Base-by-base conservation (phyloP, 53 echinoderm and acorn worm species). In the Holothuria scabra region DNA sequence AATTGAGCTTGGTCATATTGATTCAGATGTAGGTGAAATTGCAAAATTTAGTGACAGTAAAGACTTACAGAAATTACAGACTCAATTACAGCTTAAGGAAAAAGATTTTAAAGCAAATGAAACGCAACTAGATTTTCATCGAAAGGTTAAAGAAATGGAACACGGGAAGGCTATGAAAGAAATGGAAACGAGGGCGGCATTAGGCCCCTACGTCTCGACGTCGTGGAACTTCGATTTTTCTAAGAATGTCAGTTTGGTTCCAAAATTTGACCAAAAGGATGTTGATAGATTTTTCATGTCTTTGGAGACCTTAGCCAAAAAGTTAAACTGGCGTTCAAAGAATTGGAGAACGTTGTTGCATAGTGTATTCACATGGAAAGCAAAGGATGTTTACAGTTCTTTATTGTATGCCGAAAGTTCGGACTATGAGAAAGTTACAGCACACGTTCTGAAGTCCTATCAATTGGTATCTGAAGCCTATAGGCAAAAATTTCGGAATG, bases 401-500 rank as follows among this genome's bases (percentile, higher is more conserved):
- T 56, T 92, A 48, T 70, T 89, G 29, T 31, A 74, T 63, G 62
- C 67, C 55, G 83, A 89, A 66, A 68, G 85, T 74, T 55, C 75
- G 49, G 83, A 86, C 60, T 92, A 86, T 89, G 86, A 92, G 19
- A 31, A 52, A 46, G 89, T 89, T 12, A 89, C 89, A 58, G 33
- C 72, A 72, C 61, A 31, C n/a, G 65, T 89, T 33, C 62, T 92
- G 12, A 85, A 85, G 26, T 89, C 86, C 8, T 92, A 92, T 66
- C 82, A 92, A 66, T 65, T 92, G 48, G 92, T 92, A 41, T 89
- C n/a, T n/a, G n/a, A n/a, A n/a, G n/a, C n/a, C n/a, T n/a, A n/a
- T n/a, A n/a, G n/a, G n/a, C n/a, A n/a, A n/a, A n/a, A n/a, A n/a
- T n/a, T n/a, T n/a, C n/a, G n/a, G n/a, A n/a, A n/a, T n/a, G n/a